Conservation (phyloP, 2,113 vertebrate species). For the Periophthalmus modestus region DNA sequence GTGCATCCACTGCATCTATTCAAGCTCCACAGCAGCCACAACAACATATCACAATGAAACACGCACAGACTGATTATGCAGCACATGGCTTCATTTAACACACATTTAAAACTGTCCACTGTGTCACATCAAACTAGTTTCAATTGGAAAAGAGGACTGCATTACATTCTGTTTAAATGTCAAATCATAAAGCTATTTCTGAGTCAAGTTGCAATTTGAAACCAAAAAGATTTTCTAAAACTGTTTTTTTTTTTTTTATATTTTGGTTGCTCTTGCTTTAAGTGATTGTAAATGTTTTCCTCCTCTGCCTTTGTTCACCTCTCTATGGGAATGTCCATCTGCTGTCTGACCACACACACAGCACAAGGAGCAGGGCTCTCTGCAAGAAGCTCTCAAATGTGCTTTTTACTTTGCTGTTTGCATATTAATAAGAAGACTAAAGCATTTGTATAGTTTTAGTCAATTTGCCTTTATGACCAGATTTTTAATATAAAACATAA, state of each 20-base stretch:
- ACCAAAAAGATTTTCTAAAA: neutral
- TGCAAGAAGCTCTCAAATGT: neutral
- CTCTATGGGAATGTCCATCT: neutral
- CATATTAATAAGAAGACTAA: too few relatives aligned
- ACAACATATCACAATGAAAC: neutral
- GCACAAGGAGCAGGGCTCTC: neutral
- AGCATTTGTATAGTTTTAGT: neutral
- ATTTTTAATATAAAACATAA: neutral
- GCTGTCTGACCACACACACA: neutral
- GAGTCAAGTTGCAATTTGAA: neutral
- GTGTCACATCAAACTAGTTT: neutral
- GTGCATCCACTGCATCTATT: slow-evolving; percentile 29
- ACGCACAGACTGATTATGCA: neutral
- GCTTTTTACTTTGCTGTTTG: neutral
- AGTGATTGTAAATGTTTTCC: neutral
- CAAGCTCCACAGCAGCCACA: slow-evolving; percentile 7
- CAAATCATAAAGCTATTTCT: neutral
- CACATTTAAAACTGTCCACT: neutral
- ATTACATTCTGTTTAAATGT: neutral
- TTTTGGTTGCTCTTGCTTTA: neutral
- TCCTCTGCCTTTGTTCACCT: neutral
- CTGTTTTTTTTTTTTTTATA: neutral
- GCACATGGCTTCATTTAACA: neutral
- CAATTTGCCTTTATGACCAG: neutral
- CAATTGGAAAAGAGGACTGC: neutral